phyloP scores from a whole-genome alignment of 1,140 invertebrate species.

The Brachionus paranguensis region DNA sequence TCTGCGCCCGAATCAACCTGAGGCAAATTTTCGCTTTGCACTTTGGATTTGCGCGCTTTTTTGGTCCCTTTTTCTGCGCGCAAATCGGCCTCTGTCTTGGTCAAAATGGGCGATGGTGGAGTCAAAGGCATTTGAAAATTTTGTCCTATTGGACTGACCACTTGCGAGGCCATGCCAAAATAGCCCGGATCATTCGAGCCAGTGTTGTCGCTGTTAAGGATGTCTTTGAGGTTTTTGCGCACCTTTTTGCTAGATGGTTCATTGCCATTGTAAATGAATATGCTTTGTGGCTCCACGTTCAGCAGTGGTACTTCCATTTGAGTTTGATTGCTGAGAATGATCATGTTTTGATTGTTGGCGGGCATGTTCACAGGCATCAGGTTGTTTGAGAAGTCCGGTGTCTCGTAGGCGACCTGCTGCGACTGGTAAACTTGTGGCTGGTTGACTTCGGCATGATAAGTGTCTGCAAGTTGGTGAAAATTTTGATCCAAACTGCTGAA shows the following conservation, averaged over 20 bases:
- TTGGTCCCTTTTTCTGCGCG: not conserved
- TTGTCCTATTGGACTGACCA: not conserved
- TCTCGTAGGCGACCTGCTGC: not conserved
- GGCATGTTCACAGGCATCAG: not conserved
- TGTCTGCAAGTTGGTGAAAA: not conserved
- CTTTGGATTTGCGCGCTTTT: not conserved
- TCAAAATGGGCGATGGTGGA: not conserved
- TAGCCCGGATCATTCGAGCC: not conserved
- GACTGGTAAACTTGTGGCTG: not conserved
- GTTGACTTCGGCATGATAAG: not conserved
- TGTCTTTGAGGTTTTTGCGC: conserved; percentile 9
- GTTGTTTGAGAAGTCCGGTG: not conserved
- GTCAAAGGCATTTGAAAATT: conserved; percentile 11
- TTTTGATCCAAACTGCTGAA: not conserved
- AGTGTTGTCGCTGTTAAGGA: not conserved
- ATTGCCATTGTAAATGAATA: conserved; percentile 1
- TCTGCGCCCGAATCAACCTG: not conserved
- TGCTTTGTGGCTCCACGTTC: not conserved
- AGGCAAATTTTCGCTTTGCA: not conserved
- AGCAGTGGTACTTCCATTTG: not conserved
- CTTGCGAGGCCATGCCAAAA: not conserved
- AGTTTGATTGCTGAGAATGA: not conserved
- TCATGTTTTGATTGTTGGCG: not conserved
- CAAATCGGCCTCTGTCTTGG: not conserved
- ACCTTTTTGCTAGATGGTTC: not conserved